Evolutionary conservation across 2,797 vertebrate species (phyloP), one percentile per base, ranked within the genome.

Genomic region (Eurystomus glaucurus): DNA sequence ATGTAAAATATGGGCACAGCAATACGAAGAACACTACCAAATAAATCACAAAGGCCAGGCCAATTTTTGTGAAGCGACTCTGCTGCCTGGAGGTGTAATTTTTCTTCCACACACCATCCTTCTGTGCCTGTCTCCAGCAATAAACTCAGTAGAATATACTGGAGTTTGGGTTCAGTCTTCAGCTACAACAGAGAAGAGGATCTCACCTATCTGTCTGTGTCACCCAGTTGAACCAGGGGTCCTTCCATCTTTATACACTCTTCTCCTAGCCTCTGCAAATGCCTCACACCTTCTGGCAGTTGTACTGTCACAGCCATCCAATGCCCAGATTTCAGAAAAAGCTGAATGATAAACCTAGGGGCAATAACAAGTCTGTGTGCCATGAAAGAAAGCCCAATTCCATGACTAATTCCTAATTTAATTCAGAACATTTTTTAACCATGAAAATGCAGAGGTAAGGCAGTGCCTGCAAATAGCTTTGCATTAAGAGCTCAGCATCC

Each of bases 201-300:
- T 74, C 35, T 61, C 51, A 31, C 12, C 31, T 54, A 33, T 14
- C 25, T 22, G 31, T 11, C 48, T 0, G 0, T 7, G 46, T 16
- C 29, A 55, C 17, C 5, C 61, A 46, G 14, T 2, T 52, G 37
- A 83, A 61, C 20, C 17, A n/a, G 23, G 17, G 7, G 9, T 39
- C 23, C 46, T 78, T 35, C 43, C 15, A 31, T 16, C 64, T 31
- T 68, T 2, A 51, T 0, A 37, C 0, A n/a, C 31, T 74, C 54
- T 35, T 35, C 57, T 55, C 23, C 54, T 58, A 79, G 29, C 3
- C 58, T 64, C 61, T 33, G 20, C 5, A 12, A 88, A 55, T 6
- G 21, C 19, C 78, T 57, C 43, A 2, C 45, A 61, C 33, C 28
- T 85, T 75, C 29, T 61, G 41, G 46, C 1, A 37, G 25, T 2